These are phyloP conservation scores for Cliona cf. orientalis DNA, from an alignment of 37 sponge, comb jelly and placozoan species.

Conservation along the genomic window DNA sequence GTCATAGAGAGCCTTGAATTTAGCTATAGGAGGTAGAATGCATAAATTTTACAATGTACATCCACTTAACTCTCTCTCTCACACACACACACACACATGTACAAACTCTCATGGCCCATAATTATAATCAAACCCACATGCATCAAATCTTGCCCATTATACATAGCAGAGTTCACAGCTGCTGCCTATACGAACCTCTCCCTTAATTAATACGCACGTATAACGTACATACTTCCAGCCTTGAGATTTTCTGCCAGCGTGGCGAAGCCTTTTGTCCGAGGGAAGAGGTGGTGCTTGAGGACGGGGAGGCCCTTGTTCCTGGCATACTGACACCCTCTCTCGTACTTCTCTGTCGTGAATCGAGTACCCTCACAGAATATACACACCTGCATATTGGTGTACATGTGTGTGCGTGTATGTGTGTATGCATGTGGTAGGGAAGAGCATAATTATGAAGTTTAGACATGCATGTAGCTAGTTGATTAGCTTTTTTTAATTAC, in stretches of 20 bases:
- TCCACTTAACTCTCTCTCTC: not conserved
- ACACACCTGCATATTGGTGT: conserved; percentile 27
- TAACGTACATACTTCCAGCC: not conserved
- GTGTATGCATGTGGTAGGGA: not conserved
- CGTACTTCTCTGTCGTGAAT: conserved; percentile 74
- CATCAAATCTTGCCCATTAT: not conserved
- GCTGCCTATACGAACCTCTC: not conserved
- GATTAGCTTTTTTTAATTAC: too few relatives aligned
- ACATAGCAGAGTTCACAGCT: not conserved
- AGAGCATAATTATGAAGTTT: not conserved
- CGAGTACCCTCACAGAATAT: conserved; percentile 87
- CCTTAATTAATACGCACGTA: not conserved
- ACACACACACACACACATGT: not conserved
- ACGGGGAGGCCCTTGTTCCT: conserved; percentile 52
- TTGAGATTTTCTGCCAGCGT: conserved; percentile 46
- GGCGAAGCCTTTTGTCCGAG: conserved; percentile 82
- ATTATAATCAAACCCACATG: too few relatives aligned
- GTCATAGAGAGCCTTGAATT: conserved; percentile 53
- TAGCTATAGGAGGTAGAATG: conserved; percentile 8
- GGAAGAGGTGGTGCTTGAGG: conserved; percentile 77
- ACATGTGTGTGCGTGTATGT: too few relatives aligned
- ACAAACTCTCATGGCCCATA: not conserved
- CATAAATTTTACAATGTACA: too few relatives aligned
- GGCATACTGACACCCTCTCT: conserved; percentile 58
- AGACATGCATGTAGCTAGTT: too few relatives aligned